Base-by-base conservation (phyloP, 2,888 invertebrate species). In the Lithophane ornitopus region DNA sequence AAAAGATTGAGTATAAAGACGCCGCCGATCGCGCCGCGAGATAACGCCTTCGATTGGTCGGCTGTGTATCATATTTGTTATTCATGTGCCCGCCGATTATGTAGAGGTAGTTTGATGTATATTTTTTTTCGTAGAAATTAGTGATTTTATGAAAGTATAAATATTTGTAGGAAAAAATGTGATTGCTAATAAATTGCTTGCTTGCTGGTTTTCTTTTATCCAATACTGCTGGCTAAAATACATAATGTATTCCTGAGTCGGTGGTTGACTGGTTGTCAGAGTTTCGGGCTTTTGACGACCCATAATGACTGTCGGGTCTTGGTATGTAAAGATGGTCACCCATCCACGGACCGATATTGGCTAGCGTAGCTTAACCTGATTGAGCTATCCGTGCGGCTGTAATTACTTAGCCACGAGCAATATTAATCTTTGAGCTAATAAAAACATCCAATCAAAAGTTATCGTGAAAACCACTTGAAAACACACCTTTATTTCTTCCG, bases 1-100 rank as follows among this genome's bases (percentile, higher is more conserved):
- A 93, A 92, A 91, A 89, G 90, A 87, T 85, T 74, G 83, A 88
- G 87, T 70, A 70, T 74, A 93, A 92, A 90, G 90, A 74, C 74
- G 75, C 90, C 91, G 90, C 88, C 83, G 91, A 92, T 93, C 89
- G 87, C 87, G 78, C 84, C 73, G 54, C n/a, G 63, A 84, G 92
- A 93, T 92, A 92, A 87, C 77, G 70, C 58, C 62, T 84, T 78
- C 80, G 82, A 87, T 83, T 76, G 81, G 74, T 70, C 76, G 87
- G 88, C 88, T 88, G 92, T 88, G 92, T 90, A 90, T 91, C 89
- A 86, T 87, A 87, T 88, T 87, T 85, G 79, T 84, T 86, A 79
- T 74, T 74, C 78, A 78, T 80, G 65, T 58, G 70, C 34, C 80
- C 62, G 70, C 22, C 62, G 56, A 62, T 54, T 71, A 59, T 80